Evolutionary conservation across 2,113 vertebrate genomes (phyloP), one percentile per base, ranked within the genome.

Genomic region (Tychaedon coryphoeus): DNA sequence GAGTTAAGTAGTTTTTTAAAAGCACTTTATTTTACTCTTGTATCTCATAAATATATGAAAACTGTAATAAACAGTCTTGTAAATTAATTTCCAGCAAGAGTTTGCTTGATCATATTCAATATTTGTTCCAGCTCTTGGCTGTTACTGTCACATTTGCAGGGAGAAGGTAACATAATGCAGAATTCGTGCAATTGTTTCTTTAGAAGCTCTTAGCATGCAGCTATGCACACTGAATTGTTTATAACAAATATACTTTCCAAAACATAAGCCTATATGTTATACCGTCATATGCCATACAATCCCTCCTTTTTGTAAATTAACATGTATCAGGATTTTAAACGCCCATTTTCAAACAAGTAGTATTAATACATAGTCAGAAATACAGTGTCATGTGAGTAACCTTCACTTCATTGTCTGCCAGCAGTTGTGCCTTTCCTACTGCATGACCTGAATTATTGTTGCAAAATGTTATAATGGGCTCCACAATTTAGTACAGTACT

Each of bases 381-480:
- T 34, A 16, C 25, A 26, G 29, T 81, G 79, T 83, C 34, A 38
- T 14, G 11, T 50, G 51, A 62, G 23, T 88, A 82, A 88, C 82
- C 90, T 87, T 91, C 13, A 8, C 71, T 89, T 86, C 36, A 5
- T 69, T 80, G 33, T 86, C 50, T 93, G 50, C 51, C 6, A 2
- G 43, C 58, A 78, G 56, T 78, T 92, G 43, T 6, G 28, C 36
- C 42, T 87, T 73, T 73, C 80, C 73, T 92, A 40, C 73, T 87
- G 26, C 16, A 15, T 82, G 76, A 91, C 86, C 86, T 91, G 42
- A 87, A 81, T 93, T 84, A 48, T 14, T 67, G n/a, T 74, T 89
- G 36, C 70, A 78, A 67, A 85, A 78, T 89, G 75, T 86, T 91
- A 13, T 81, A 78, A 78, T 56, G 45, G 33, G 16, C 45, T 87